Evolutionary conservation across 2,797 vertebrate species (phyloP).

Genomic region (Micrastur ruficollis): DNA sequence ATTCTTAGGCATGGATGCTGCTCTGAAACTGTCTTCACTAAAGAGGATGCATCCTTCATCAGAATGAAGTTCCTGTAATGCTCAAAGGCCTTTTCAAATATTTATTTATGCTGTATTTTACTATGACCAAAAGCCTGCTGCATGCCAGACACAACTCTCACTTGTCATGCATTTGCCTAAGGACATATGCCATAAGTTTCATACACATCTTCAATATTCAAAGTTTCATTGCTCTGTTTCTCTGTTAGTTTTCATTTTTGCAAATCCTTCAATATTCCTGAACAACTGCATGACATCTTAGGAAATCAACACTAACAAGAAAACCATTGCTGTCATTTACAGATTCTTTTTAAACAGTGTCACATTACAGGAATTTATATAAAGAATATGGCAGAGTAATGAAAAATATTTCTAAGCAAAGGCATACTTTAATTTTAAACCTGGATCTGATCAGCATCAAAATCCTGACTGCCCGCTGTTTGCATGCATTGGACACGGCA

Average conservation of each 20-base stretch:
- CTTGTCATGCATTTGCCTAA: background rate
- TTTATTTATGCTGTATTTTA: background rate
- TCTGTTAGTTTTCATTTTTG: background rate
- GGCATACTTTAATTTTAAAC: background rate
- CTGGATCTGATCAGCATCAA: background rate
- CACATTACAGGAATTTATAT: background rate
- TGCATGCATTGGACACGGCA: background rate
- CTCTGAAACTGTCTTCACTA: background rate
- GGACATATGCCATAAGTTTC: background rate
- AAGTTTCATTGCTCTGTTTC: background rate
- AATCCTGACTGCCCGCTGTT: background rate
- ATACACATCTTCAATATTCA: background rate
- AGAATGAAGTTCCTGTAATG: background rate
- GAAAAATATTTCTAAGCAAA: background rate
- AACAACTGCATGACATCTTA: background rate
- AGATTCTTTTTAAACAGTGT: background rate
- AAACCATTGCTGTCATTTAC: background rate
- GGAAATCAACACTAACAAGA: background rate
- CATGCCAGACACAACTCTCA: background rate
- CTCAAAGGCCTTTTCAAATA: background rate
- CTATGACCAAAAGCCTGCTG: background rate
- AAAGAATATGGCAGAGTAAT: background rate
- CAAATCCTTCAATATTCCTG: background rate
- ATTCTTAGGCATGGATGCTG: background rate
- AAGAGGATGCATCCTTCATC: background rate